Evolutionary conservation across 92 coral and sea anemone genomes (phyloP), one percentile per base, ranked within the genome.

Genomic region (Blastomussa wellsi): DNA sequence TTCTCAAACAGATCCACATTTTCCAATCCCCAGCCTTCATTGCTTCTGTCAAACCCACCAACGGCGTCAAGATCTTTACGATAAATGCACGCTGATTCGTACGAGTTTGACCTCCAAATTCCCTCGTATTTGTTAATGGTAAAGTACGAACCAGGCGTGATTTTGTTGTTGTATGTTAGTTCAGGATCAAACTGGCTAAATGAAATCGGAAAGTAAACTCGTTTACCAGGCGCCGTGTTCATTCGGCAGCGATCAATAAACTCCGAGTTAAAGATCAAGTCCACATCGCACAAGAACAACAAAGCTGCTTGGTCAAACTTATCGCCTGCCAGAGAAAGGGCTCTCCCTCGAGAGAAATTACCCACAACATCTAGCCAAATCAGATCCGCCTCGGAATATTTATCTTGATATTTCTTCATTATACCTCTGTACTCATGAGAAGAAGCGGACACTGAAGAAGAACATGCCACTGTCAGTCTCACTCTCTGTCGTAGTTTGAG

Each of bases 11-110:
- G 86, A n/a, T 95, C 95, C n/a, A 92, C 95, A 74, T 95, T 98
- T 60, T 95, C 98, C 67, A 94, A 79, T 0, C 98, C 98, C 98
- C 98, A 95, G 77, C 98, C 98, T 81, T 84, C 82, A 36, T 93
- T 93, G 15, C 94, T 90, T 24, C 94, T 93, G 78, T 92, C 95
- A 41, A 95, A 95, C 24, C 98, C 98, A 0, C 98, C 94, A 44
- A 95, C 98, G 53, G 95, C 74, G 52, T 77, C 91, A 67, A 94
- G 78, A 86, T 95, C 98, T 84, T 83, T 88, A 77, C 90, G 90
- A 60, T 93, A 90, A 76, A 94, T 80, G 65, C 98, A 94, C 55
- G 91, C 98, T 19, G 92, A 92, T 14, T 97, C 98, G 81, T 90
- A 93, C 4, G 95, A 94, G 83, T 90, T 92, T 14, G 92, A 80